phyloP scores from a whole-genome alignment of 1,140 invertebrate species.

The Neodiprion lecontei region DNA sequence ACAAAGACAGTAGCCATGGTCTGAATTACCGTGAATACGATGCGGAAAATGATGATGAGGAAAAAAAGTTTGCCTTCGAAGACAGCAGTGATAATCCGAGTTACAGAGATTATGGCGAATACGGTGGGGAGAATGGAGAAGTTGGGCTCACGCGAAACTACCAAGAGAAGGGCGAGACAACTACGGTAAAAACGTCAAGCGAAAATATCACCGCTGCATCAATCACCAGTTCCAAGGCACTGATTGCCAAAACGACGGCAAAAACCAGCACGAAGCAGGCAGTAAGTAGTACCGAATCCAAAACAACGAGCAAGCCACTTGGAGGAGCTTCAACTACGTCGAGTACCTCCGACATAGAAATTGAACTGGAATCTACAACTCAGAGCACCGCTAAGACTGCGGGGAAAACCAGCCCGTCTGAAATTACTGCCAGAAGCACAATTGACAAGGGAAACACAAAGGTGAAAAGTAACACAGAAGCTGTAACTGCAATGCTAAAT shows the following conservation, averaged over 20 bases:
- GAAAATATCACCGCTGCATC: not conserved
- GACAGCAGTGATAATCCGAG: not conserved
- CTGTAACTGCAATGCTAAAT: not conserved
- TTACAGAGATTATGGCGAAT: not conserved
- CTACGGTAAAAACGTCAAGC: not conserved
- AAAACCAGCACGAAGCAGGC: not conserved
- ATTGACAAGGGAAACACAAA: not conserved
- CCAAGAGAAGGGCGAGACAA: not conserved
- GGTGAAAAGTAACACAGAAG: not conserved
- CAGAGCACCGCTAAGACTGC: not conserved
- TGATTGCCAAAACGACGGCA: not conserved
- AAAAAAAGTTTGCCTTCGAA: not conserved
- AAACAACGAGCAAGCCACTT: not conserved
- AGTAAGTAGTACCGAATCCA: not conserved
- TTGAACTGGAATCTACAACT: conserved; percentile 4
- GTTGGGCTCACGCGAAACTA: not conserved
- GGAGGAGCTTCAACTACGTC: not conserved
- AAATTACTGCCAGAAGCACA: not conserved
- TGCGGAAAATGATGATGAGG: not conserved
- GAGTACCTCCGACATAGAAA: not conserved
- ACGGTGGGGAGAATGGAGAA: not conserved
- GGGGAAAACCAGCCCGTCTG: not conserved
- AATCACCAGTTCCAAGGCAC: not conserved
- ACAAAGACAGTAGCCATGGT: not conserved
- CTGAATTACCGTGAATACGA: not conserved